These are phyloP conservation scores for Ivindomyrus marchei DNA, from an alignment of 2,113 vertebrate genomes.

Conservation along the genomic window DNA sequence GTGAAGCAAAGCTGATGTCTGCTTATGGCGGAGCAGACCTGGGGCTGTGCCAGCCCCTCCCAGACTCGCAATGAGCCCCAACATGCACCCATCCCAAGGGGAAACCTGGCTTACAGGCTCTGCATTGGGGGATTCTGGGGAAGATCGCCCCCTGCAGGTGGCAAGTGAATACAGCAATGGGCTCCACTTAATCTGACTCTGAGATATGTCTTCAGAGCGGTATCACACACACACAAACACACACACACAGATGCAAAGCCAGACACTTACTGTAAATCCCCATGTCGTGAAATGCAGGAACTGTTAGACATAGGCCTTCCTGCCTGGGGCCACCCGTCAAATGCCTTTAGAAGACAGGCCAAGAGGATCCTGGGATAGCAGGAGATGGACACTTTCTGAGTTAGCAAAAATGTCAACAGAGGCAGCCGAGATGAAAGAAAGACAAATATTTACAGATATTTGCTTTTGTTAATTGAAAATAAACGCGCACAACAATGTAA, in stretches of 20 bases:
- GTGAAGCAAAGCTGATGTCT: not conserved
- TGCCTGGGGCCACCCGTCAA: not conserved
- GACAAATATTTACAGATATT: constrained; percentile 19
- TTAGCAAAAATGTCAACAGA: not conserved
- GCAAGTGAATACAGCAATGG: constrained; percentile 14
- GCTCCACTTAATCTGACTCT: not conserved
- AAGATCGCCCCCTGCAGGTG: constrained; percentile 1
- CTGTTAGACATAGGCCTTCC: not conserved
- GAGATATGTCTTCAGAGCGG: not conserved
- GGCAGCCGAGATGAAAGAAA: not conserved
- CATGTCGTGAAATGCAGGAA: not conserved
- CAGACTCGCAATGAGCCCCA: not conserved
- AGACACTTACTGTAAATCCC: not conserved
- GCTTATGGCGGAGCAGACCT: not conserved
- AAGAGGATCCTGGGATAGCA: not conserved
- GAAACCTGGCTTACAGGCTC: not conserved
- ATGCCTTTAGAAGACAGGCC: not conserved
- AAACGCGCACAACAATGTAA: constrained; percentile 12
- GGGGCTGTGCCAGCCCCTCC: not conserved
- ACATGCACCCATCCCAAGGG: constrained; percentile 5
- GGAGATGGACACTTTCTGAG: not conserved
- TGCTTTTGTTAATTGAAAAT: constrained; percentile 23
- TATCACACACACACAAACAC: not conserved
- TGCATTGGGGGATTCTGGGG: not conserved
- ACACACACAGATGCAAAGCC: not conserved